Base-by-base conservation (phyloP, 2,113 vertebrate species). In the Lophotis ruficrista region DNA sequence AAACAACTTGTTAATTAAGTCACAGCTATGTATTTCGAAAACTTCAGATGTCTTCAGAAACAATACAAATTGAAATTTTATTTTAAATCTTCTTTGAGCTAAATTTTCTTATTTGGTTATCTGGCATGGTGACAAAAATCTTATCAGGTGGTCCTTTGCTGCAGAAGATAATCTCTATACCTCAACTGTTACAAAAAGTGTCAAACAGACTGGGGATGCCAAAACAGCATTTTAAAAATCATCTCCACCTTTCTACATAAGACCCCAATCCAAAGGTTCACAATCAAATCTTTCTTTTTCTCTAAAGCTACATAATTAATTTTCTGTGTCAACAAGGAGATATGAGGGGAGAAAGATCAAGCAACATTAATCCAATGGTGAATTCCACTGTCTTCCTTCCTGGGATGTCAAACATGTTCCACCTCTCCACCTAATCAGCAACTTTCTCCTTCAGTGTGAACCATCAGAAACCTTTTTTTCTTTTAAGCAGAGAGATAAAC, bases 1-100 rank as follows among this genome's bases (percentile, higher is more conserved):
- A 94, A 86, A 94, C 19, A 96, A 57, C 48, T 95, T 93, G 68
- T 96, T 96, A 97, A 93, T 91, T 89, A 89, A 87, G 82, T 48
- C 18, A 37, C 27, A 73, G 35, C 23, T 51, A 25, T 31, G 24
- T 22, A 80, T 14, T 78, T 51, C 1, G 85, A 58, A 89, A 86
- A 82, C 5, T 57, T 93, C 14, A 75, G 11, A 76, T 71, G 7
- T 58, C 69, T 85, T 86, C 18, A 82, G 43, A 94, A 94, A 9
- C 17, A 93, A 60, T 38, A 81, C 3, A 73, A 90, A 57, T 7
- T 1, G 4, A 75, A 82, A 72, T 48, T 62, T 56, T 43, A 38
- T 54, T 92, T 88, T 37, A 45, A 60, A 69, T 71, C 19, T 22
- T 64, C 18, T 56, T 70, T 48, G 50, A 71, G 14, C 2, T 51